Conservation (phyloP, 1,140 invertebrate genomes). For the Chrysopa pallens region DNA sequence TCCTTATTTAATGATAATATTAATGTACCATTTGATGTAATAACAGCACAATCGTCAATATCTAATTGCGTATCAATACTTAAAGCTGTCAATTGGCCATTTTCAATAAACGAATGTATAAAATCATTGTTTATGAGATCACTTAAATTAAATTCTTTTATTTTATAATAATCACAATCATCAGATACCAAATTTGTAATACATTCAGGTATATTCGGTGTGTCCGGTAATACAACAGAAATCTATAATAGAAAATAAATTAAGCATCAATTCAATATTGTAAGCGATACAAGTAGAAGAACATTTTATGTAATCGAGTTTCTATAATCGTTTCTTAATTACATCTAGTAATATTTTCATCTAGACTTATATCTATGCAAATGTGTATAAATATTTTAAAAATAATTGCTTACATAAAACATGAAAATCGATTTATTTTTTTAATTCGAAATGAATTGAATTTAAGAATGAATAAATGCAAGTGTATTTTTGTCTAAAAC, state of each 20-base stretch:
- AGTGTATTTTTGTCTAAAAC: no score
- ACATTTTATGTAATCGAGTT: no score
- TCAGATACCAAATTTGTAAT: constrained; percentile 20
- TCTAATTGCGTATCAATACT: constrained; percentile 29
- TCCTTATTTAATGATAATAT: constrained; percentile 26
- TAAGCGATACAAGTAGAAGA: no score
- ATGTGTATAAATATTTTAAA: no score
- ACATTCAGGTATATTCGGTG: constrained; percentile 20
- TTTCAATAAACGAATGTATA: constrained; percentile 25
- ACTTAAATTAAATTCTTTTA: constrained; percentile 20
- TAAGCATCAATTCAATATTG: no score
- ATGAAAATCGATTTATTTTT: no score
- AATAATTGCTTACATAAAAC: no score
- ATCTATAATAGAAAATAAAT: constrained; percentile 22
- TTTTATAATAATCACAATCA: constrained; percentile 34
- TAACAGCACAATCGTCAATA: constrained; percentile 25
- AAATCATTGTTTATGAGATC: constrained; percentile 30
- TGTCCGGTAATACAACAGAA: constrained; percentile 31
- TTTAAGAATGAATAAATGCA: no score
- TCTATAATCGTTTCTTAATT: no score
- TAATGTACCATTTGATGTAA: constrained; percentile 29
- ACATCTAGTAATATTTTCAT: no score
- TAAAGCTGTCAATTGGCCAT: constrained; percentile 24
- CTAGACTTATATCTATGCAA: no score
- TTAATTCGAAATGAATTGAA: no score